A percentile compares a stretch with the other conserved stretches of the same genome.
Conservation (phyloP, 2,888 invertebrate species). For the Phyllotreta cruciferae region DNA sequence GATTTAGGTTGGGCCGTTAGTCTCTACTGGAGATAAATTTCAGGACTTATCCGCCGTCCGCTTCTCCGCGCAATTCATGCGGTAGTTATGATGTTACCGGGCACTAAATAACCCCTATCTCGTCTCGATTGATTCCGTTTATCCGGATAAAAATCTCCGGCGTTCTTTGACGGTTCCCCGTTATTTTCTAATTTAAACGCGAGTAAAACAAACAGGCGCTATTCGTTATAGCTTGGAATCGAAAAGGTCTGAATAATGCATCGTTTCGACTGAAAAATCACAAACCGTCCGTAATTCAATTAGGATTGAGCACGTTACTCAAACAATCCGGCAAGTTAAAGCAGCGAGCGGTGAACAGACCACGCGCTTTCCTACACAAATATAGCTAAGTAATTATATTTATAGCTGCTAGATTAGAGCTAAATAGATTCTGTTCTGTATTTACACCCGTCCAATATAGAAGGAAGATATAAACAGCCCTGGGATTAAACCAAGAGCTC, state of each 20-base stretch:
- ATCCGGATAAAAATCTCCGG: conserved; percentile 8
- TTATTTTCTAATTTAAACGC: too few relatives aligned
- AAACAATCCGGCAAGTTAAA: conserved; percentile 15
- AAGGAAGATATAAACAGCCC: too few relatives aligned
- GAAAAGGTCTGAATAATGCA: too few relatives aligned
- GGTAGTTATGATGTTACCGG: conserved; percentile 28
- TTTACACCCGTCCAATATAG: too few relatives aligned
- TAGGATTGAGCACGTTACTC: conserved; percentile 20
- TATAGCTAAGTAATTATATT: too few relatives aligned
- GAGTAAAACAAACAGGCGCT: neutral
- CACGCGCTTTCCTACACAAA: neutral
- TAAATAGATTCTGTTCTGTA: too few relatives aligned
- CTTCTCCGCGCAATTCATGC: conserved; percentile 25
- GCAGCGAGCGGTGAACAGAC: conserved; percentile 9
- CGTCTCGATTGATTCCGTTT: conserved; percentile 26
- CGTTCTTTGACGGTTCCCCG: neutral
- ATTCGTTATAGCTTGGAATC: neutral
- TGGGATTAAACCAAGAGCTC: too few relatives aligned
- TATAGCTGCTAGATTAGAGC: too few relatives aligned
- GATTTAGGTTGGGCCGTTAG: conserved; percentile 28
- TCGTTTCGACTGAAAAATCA: neutral
- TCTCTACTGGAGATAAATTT: conserved; percentile 23
- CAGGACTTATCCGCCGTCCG: conserved; percentile 27
- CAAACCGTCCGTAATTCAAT: conserved; percentile 2
- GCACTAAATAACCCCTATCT: conserved; percentile 25